phyloP scores from a whole-genome alignment of 2,113 vertebrate genomes.

The Psammodynastes pulverulentus region DNA sequence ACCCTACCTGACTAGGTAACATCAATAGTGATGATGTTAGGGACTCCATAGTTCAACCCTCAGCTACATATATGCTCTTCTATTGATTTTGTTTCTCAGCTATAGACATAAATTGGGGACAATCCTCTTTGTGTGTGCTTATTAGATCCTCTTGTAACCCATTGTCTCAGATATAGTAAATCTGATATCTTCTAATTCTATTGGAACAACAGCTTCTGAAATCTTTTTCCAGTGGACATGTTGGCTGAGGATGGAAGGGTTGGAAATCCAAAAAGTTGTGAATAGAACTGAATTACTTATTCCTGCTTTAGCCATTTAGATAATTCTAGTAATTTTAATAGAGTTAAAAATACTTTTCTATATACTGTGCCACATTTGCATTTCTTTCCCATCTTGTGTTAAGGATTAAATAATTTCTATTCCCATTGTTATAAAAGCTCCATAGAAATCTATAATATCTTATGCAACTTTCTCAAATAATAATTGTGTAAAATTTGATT shows the following conservation, averaged over 20 bases:
- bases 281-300: background rate
- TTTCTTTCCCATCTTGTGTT: background rate
- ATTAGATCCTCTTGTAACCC: background rate
- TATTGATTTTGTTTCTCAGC: background rate
- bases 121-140: background rate
- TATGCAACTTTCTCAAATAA: background rate
- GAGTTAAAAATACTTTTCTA: background rate
- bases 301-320: background rate
- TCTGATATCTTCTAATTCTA: background rate
- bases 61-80: background rate
- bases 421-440: background rate
- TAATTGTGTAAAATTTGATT: background rate
- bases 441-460: background rate
- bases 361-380: background rate
- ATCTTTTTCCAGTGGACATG: background rate
- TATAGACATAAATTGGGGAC: background rate
- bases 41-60: background rate
- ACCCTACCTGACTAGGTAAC: background rate
- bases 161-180: background rate
- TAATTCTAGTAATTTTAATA: background rate
- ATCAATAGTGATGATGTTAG: background rate
- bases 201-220: background rate
- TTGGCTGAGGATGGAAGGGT: background rate
- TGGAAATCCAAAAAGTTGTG: background rate
- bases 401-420: background rate